Conservation (phyloP, 2,888 invertebrate species). For the Macaria liturata region DNA sequence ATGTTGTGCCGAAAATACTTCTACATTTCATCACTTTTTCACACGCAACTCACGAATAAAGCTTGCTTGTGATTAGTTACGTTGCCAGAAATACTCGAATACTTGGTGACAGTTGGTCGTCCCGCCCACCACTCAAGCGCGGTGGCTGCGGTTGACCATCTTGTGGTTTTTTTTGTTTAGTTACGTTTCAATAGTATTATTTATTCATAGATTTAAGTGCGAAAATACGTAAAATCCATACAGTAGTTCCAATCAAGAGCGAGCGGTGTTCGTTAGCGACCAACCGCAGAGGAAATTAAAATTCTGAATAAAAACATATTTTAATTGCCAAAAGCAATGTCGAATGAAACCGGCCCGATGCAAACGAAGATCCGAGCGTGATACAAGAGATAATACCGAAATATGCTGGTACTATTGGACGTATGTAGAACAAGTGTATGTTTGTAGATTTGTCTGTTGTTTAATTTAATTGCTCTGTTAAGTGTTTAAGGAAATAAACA, state of each 20-base stretch:
- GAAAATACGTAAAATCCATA: constrained; percentile 7
- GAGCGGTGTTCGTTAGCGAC: constrained; percentile 11
- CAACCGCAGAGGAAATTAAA: constrained; percentile 17
- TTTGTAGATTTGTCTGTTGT: not conserved
- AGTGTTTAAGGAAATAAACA: too few species aligned
- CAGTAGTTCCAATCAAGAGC: constrained; percentile 9
- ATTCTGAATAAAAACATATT: constrained; percentile 16
- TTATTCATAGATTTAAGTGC: not conserved
- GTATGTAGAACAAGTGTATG: not conserved
- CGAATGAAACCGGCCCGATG: constrained; percentile 16
- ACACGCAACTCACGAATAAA: too few species aligned
- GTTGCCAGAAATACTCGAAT: too few species aligned
- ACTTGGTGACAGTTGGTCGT: too few species aligned
- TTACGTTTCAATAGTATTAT: too few species aligned
- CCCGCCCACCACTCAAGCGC: too few species aligned
- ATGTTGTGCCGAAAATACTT: too few species aligned
- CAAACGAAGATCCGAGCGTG: constrained; percentile 22
- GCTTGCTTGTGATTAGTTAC: too few species aligned
- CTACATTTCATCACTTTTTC: too few species aligned
- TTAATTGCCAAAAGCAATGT: constrained; percentile 23
- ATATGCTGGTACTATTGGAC: constrained; percentile 4
- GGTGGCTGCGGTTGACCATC: too few species aligned
- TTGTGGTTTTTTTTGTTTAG: too few species aligned
- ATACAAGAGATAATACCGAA: constrained; percentile 37
- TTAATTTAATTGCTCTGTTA: too few species aligned